Percentiles rank a stretch among this genome's conserved stretches.
Conservation (phyloP, 2,888 invertebrate species). For the Sinotaia quadrata region DNA sequence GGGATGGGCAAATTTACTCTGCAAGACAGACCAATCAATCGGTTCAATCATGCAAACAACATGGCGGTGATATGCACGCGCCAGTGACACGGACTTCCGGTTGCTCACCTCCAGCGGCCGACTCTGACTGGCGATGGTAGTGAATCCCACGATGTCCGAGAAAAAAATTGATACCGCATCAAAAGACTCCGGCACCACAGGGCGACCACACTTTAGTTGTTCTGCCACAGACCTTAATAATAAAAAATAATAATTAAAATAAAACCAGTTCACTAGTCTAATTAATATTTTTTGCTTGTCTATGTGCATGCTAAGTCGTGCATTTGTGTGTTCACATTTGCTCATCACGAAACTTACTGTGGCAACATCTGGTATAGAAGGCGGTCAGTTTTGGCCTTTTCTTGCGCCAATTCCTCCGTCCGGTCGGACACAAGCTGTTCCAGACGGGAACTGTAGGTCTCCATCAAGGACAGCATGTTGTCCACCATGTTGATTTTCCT, state of each 20-base stretch:
- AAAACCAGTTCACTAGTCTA: too few relatives aligned
- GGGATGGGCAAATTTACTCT: too few relatives aligned
- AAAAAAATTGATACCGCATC: constrained; percentile 67
- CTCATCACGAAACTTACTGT: constrained; percentile 49
- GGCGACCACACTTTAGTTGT: constrained; percentile 62
- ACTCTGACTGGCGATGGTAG: constrained; percentile 62
- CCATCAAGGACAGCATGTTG: constrained; percentile 66
- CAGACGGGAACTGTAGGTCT: constrained; percentile 65
- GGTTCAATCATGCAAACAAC: background rate
- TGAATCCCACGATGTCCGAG: constrained; percentile 70
- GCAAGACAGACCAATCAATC: background rate
- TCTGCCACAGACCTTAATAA: constrained; percentile 69
- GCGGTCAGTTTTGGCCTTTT: constrained; percentile 68
- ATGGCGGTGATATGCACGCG: background rate
- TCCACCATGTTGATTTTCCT: constrained; percentile 66
- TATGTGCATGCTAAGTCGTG: background rate
- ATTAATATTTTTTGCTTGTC: background rate
- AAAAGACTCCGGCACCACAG: constrained; percentile 63
- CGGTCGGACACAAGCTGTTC: constrained; percentile 63
- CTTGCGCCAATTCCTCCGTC: constrained; percentile 64
- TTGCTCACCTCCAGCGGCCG: constrained; percentile 55
- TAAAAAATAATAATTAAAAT: too few relatives aligned
- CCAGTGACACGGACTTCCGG: background rate
- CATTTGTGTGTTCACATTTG: background rate
- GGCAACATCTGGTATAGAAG: constrained; percentile 68